Conservation (phyloP, 2,797 vertebrate species). For the Triplophysa yarkandensis region DNA sequence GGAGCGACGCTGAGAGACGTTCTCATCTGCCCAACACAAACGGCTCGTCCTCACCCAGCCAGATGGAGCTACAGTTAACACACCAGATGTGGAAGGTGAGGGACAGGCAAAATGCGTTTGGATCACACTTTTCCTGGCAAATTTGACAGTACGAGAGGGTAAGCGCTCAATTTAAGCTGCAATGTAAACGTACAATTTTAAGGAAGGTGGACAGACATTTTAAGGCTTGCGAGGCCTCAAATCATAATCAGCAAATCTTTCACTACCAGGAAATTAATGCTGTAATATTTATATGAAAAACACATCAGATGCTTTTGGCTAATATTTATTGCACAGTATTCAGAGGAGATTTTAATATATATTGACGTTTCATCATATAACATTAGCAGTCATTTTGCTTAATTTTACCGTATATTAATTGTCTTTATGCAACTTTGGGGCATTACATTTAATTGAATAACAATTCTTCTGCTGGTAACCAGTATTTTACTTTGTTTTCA, state of each 20-base stretch:
- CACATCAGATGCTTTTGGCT: too few relatives aligned
- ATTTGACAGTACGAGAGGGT: not conserved
- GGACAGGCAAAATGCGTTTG: not conserved
- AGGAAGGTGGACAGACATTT: not conserved
- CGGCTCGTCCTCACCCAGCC: slow-evolving; percentile 6
- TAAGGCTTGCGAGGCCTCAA: not conserved
- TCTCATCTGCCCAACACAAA: slow-evolving; percentile 21
- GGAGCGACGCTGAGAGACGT: slow-evolving; percentile 20
- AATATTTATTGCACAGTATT: too few relatives aligned
- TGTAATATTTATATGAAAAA: too few relatives aligned
- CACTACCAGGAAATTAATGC: too few relatives aligned
- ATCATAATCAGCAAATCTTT: not conserved
- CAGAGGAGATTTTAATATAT: too few relatives aligned
- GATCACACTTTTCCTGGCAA: not conserved
- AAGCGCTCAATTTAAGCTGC: not conserved
- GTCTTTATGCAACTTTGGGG: too few relatives aligned
- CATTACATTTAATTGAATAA: too few relatives aligned
- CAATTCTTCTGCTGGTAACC: too few relatives aligned
- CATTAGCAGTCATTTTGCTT: too few relatives aligned
- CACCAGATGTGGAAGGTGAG: slow-evolving; percentile 21
- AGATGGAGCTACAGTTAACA: slow-evolving; percentile 26
- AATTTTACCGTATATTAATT: too few relatives aligned
- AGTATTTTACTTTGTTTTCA: too few relatives aligned
- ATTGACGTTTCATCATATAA: too few relatives aligned
- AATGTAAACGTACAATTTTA: not conserved